phyloP scores from a whole-genome alignment of 2,113 vertebrate species.

The Greenwoodochromis staneri region DNA sequence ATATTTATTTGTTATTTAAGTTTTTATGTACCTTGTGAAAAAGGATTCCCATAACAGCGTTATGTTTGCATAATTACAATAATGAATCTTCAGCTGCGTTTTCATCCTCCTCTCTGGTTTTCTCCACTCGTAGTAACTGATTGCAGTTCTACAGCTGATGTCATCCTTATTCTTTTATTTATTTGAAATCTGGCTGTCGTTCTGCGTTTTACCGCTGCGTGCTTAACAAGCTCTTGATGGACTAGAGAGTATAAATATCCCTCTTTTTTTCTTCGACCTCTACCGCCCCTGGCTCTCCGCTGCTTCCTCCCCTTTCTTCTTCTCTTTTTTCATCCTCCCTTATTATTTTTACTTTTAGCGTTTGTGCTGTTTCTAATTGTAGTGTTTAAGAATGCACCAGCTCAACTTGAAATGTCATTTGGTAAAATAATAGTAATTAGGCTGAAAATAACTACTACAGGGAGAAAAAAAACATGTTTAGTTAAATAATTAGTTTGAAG shows the following conservation, averaged over 20 bases:
- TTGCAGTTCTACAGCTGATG: background rate
- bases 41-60: background rate
- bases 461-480: background rate
- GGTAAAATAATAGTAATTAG: background rate
- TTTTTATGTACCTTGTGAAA: background rate
- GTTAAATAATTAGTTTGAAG: background rate
- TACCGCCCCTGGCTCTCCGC: background rate
- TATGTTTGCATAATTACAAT: background rate
- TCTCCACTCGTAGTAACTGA: background rate
- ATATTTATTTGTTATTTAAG: background rate
- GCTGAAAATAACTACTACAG: background rate
- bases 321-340: background rate
- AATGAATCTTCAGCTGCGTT: background rate
- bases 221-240: slow-evolving; percentile 28
- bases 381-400: background rate
- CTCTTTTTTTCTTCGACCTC: background rate
- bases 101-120: background rate
- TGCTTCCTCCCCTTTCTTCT: background rate
- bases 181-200: slow-evolving; percentile 7
- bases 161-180: slow-evolving; percentile 15
- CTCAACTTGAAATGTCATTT: background rate
- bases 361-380: background rate
- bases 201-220: background rate
- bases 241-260: slow-evolving; percentile 31
- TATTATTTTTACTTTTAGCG: background rate